Evolutionary conservation across 2,797 vertebrate genomes (phyloP).

Genomic region (Valencia hispanica): DNA sequence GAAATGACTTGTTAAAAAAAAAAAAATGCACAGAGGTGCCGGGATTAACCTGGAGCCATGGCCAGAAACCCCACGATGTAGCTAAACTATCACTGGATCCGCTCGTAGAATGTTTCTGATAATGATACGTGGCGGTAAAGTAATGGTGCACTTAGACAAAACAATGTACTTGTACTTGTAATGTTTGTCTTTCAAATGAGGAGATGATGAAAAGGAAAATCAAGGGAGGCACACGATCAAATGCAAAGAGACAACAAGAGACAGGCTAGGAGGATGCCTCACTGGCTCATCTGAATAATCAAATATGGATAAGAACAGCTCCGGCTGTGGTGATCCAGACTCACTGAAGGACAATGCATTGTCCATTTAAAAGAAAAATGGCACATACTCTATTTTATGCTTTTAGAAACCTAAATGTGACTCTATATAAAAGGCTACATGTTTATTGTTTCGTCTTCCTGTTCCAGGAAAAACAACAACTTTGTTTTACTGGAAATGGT

Average conservation of each 20-base stretch:
- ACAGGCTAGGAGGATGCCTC: slow-evolving; percentile 40
- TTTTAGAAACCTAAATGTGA: slow-evolving; percentile 21
- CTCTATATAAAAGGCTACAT: slow-evolving; percentile 7
- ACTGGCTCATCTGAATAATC: slow-evolving; percentile 78
- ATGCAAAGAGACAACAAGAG: slow-evolving; percentile 63
- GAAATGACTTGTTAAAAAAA: slow-evolving; percentile 63
- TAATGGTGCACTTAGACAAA: slow-evolving; percentile 12
- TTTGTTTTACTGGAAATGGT: slow-evolving; percentile 82
- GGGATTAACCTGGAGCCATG: slow-evolving; percentile 74
- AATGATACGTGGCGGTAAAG: slow-evolving; percentile 1
- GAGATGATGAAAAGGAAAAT: slow-evolving; percentile 69
- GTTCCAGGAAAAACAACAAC: slow-evolving; percentile 59
- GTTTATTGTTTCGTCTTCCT: slow-evolving; percentile 60
- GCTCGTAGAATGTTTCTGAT: slow-evolving; percentile 51
- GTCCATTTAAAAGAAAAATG: slow-evolving; percentile 49
- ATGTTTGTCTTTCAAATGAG: slow-evolving; percentile 81
- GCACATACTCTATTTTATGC: slow-evolving; percentile 8
- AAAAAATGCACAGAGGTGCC: slow-evolving; percentile 57
- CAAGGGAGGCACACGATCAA: slow-evolving; percentile 56
- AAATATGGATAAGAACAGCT: slow-evolving; percentile 68
- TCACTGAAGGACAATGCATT: slow-evolving; percentile 10
- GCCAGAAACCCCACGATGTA: slow-evolving; percentile 66
- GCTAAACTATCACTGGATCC: slow-evolving; percentile 64
- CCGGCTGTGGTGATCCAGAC: slow-evolving; percentile 25
- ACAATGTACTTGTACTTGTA: slow-evolving; percentile 20